Conservation (phyloP, 2,113 vertebrate species). For the Vulpes ferrilata region DNA sequence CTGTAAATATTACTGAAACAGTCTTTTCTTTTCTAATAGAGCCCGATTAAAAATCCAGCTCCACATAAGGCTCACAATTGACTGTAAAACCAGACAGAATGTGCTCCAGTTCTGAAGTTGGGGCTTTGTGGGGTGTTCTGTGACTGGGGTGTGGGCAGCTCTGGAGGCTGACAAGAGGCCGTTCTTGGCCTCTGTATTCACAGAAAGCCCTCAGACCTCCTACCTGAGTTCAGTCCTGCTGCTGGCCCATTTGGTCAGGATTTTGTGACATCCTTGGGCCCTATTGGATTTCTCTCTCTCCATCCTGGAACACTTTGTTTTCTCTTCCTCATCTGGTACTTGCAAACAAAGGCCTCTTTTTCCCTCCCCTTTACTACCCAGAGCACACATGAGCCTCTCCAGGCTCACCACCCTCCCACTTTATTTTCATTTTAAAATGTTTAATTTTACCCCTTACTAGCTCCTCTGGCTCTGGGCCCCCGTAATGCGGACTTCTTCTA, state of each 20-base stretch:
- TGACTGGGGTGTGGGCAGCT: slow-evolving; percentile 44
- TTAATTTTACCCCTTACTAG: neutral
- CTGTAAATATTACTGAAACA: neutral
- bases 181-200: neutral
- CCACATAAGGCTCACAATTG: slow-evolving; percentile 24
- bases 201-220: neutral
- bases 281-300: neutral
- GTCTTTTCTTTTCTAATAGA: slow-evolving; percentile 56
- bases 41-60: slow-evolving; percentile 15
- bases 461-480: neutral
- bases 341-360: neutral
- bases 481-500: neutral
- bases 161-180: neutral
- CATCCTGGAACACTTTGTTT: neutral
- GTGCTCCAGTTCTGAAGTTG: neutral
- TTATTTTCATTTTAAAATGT: slow-evolving; percentile 42
- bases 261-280: neutral
- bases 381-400: neutral
- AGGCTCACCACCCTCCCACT: neutral
- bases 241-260: too few relatives aligned
- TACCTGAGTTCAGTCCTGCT: neutral
- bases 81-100: slow-evolving; percentile 40
- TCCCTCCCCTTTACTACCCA: neutral
- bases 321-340: slow-evolving; percentile 3
- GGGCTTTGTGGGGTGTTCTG: neutral